Base-by-base conservation (phyloP, 2,888 invertebrate genomes). In the Tethea ocularis region DNA sequence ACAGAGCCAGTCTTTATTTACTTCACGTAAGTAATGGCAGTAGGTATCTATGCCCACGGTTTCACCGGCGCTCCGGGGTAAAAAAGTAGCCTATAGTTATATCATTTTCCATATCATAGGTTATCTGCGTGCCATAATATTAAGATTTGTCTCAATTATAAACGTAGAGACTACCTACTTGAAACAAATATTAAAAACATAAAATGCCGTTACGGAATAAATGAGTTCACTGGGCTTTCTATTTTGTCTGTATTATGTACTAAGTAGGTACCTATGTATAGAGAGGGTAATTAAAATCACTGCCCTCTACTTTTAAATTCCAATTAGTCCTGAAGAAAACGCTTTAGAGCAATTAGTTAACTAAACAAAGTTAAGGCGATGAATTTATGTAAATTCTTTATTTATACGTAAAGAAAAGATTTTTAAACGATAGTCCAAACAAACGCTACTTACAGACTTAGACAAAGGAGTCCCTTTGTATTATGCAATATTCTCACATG, bases 251-350 rank as follows among this genome's bases (percentile, higher is more conserved):
- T 20, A 7, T 1, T 29, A n/a, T 10, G 20, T n/a, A 10, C 6
- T 46, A 41, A 17, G 17, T 17, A 17, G 4, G 41, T n/a, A n/a
- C n/a, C n/a, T n/a, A n/a, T n/a, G n/a, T 41, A 41, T 41, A 17
- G 0, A 33, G 1, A 13, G 13, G 13, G 46, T 46, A 20, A 46
- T 46, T 46, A 46, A 46, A 46, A 46, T 20, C 46, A 46, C 46
- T 46, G 10, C 46, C 46, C 8, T 46, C 46, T 46, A 46, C 46
- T 46, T 46, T 46, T 10, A 46, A 46, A 46, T 46, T 46, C 46
- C 20, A 46, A 46, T 46, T 46, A 20, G 46, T 20, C 46, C 20
- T 20, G 7, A 46, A 46, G 10, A 20, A 46, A 46, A 46, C 8
- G 46, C 46, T 17, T 46, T 46, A n/a, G 20, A 46, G 46, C 46